Evolutionary conservation across 2,888 invertebrate genomes (phyloP).

Genomic region (Timema podura): DNA sequence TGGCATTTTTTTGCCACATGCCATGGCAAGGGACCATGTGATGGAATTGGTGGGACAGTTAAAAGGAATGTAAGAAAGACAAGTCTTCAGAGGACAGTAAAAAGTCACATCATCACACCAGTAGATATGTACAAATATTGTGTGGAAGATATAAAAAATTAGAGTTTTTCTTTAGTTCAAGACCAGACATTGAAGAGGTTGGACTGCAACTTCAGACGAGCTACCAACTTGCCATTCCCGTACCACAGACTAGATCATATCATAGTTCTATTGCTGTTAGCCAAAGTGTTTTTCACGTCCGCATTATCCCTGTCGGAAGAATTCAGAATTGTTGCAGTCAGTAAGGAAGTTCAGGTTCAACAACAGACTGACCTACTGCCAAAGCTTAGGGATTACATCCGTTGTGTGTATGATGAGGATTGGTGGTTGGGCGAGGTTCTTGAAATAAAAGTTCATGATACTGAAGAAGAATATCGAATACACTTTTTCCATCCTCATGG

Average conservation of each 20-base stretch:
- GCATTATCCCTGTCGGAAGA: not conserved
- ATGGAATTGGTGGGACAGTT: slow-evolving; percentile 2
- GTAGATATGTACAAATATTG: slow-evolving; percentile 1
- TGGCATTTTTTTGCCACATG: not conserved
- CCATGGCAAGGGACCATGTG: slow-evolving; percentile 8
- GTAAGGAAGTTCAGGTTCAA: not conserved
- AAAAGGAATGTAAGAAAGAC: slow-evolving; percentile 3
- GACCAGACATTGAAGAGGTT: not conserved
- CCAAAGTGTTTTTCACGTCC: slow-evolving; percentile 10
- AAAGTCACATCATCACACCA: slow-evolving; percentile 4
- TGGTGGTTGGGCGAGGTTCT: slow-evolving; percentile 3
- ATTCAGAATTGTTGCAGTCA: slow-evolving; percentile 10
- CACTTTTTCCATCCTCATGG: not conserved
- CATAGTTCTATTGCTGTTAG: slow-evolving; percentile 5
- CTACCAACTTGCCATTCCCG: slow-evolving; percentile 8
- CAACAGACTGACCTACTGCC: not conserved
- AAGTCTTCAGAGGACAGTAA: slow-evolving; percentile 12
- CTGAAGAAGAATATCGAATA: slow-evolving; percentile 3
- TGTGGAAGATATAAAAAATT: too few relatives aligned
- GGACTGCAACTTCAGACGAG: slow-evolving; percentile 3
- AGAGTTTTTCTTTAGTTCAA: too few relatives aligned
- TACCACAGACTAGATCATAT: not conserved
- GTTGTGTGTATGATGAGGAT: not conserved
- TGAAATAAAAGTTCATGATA: not conserved
- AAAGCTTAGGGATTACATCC: slow-evolving; percentile 2